Evolutionary conservation across 2,888 invertebrate genomes (phyloP).

Genomic region (Ormyrus thymus): DNA sequence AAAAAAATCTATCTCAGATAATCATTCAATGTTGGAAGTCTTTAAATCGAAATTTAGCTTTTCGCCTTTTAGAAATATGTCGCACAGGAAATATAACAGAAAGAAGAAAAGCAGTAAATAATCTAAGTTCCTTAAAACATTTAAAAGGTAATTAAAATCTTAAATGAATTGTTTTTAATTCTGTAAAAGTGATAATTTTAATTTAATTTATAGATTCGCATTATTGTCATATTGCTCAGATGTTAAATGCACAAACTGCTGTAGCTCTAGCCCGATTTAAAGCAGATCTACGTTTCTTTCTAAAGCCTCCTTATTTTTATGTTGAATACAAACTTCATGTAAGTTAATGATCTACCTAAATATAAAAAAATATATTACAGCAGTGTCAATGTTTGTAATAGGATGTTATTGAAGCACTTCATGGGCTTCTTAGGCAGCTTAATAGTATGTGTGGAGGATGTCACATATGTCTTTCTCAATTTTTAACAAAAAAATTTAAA

Average conservation of each 20-base stretch:
- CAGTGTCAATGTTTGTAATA: slow-evolving; percentile 49
- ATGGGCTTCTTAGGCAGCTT: slow-evolving; percentile 65
- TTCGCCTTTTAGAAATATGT: slow-evolving; percentile 81
- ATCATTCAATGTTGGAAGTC: slow-evolving; percentile 79
- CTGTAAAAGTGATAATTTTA: neutral
- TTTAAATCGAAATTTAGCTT: slow-evolving; percentile 80
- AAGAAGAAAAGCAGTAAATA: slow-evolving; percentile 80
- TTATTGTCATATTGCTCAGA: slow-evolving; percentile 86
- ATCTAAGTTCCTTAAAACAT: slow-evolving; percentile 81
- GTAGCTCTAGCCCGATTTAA: slow-evolving; percentile 85
- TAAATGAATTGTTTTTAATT: slow-evolving; percentile 15
- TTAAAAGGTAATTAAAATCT: slow-evolving; percentile 76
- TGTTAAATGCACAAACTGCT: slow-evolving; percentile 85
- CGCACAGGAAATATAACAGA: slow-evolving; percentile 80
- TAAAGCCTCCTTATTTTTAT: slow-evolving; percentile 80
- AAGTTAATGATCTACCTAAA: slow-evolving; percentile 60
- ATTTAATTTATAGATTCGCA: slow-evolving; percentile 75
- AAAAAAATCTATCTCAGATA: slow-evolving; percentile 60
- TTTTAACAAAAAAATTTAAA: slow-evolving; percentile 69
- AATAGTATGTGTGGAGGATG: slow-evolving; percentile 64
- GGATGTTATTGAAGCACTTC: slow-evolving; percentile 68
- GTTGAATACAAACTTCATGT: slow-evolving; percentile 74
- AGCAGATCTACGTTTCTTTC: slow-evolving; percentile 84
- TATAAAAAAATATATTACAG: neutral
- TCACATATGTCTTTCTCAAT: slow-evolving; percentile 70